phyloP scores from a whole-genome alignment of 2,888 invertebrate species.

The Allophyes oxyacanthae region DNA sequence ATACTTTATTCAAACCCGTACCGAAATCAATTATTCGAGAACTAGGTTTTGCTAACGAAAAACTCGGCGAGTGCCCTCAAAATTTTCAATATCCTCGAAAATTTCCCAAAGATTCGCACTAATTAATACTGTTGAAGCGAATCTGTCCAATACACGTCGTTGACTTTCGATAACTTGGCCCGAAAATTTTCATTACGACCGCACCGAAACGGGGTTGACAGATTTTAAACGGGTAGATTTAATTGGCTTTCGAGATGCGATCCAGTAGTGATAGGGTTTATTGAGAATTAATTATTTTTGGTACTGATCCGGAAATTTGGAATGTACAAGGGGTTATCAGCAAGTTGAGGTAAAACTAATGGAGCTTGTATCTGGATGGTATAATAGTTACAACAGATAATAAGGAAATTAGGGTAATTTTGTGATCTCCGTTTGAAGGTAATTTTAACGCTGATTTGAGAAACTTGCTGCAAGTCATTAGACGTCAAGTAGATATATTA shows the following conservation, averaged over 20 bases:
- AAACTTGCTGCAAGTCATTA: too few relatives aligned
- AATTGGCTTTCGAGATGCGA: conserved; percentile 57
- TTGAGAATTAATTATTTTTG: conserved; percentile 45
- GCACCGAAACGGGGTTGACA: conserved; percentile 48
- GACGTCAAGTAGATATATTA: too few relatives aligned
- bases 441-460: too few relatives aligned
- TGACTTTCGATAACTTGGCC: conserved; percentile 49
- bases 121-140: conserved; percentile 48
- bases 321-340: conserved; percentile 6
- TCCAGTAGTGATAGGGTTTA: conserved; percentile 42
- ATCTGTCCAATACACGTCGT: conserved; percentile 53
- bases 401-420: too few relatives aligned
- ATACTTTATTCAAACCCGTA: too few relatives aligned
- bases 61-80: conserved; percentile 16
- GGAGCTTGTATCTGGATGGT: conserved; percentile 2
- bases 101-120: conserved; percentile 45
- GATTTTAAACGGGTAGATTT: conserved; percentile 61
- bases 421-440: too few relatives aligned
- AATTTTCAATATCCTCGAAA: conserved; percentile 40
- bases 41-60: conserved; percentile 9
- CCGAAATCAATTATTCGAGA: too few relatives aligned
- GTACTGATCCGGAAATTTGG: conserved; percentile 20
- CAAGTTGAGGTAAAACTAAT: conserved; percentile 5
- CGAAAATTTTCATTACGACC: conserved; percentile 55
- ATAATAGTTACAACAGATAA: neutral